Conservation (phyloP, 2,888 invertebrate species). For the Phengaris alcon region DNA sequence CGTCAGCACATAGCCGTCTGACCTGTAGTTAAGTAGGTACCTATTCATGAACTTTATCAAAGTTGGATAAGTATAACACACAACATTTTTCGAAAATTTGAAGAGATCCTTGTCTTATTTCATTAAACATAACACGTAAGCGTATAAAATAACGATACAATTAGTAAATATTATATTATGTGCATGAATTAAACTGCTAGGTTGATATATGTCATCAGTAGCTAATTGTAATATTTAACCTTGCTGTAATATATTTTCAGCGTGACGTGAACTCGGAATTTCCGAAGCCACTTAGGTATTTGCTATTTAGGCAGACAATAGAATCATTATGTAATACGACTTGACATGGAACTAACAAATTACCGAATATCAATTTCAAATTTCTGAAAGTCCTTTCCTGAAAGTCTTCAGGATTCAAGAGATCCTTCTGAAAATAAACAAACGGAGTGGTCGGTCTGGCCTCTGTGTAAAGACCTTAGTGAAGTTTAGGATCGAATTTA, state of each 20-base stretch:
- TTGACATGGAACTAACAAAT: neutral
- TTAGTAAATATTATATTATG: neutral
- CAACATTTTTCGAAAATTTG: no score
- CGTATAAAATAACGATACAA: neutral
- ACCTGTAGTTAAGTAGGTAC: no score
- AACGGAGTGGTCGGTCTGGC: no score
- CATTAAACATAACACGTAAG: neutral
- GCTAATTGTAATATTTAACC: neutral
- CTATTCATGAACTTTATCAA: no score
- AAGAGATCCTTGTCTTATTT: no score
- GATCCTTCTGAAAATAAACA: no score
- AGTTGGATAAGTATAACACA: no score
- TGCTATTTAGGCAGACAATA: neutral
- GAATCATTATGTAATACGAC: neutral
- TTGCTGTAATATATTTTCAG: neutral
- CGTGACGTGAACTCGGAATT: conserved; percentile 18
- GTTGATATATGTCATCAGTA: neutral
- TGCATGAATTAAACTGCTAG: neutral
- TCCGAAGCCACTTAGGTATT: neutral
- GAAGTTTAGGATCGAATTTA: no score
- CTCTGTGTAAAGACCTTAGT: no score
- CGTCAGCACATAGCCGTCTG: no score
- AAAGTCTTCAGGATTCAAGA: no score
- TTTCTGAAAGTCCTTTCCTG: neutral
- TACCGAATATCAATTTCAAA: neutral